Evolutionary conservation across 2,797 vertebrate genomes (phyloP).

Genomic region (Kryptolebias ocellatus): DNA sequence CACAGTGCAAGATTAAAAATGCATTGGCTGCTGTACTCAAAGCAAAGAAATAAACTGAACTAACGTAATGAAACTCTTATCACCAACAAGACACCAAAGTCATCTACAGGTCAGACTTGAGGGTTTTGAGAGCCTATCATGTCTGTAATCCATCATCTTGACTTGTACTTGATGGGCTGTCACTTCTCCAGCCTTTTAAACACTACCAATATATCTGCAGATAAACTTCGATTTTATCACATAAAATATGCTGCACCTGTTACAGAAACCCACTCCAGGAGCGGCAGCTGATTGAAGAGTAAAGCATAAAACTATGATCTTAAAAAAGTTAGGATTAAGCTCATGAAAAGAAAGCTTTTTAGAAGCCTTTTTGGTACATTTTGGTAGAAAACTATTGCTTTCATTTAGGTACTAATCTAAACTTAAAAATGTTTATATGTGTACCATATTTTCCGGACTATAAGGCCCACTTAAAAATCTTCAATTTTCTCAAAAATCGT

Average conservation of each 20-base stretch:
- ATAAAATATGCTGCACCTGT: neutral
- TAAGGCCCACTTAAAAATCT: too few species aligned
- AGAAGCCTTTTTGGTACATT: too few species aligned
- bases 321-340: too few species aligned
- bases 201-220: slow-evolving; percentile 3
- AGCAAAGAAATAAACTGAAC: neutral
- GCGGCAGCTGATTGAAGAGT: too few species aligned
- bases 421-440: too few species aligned
- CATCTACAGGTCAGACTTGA: slow-evolving; percentile 3
- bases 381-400: too few species aligned
- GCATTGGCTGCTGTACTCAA: slow-evolving; percentile 5
- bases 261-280: too few species aligned
- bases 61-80: neutral
- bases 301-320: too few species aligned
- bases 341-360: too few species aligned
- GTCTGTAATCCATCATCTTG: slow-evolving; percentile 9
- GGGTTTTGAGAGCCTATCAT: slow-evolving; percentile 6
- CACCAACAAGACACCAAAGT: slow-evolving; percentile 1
- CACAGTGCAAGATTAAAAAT: slow-evolving; percentile 14
- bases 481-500: too few species aligned
- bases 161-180: slow-evolving; percentile 1
- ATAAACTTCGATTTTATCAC: neutral
- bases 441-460: too few species aligned
- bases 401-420: too few species aligned
- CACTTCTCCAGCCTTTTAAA: neutral